Conservation (phyloP, 2,113 vertebrate species). For the Trichomycterus rosablanca region DNA sequence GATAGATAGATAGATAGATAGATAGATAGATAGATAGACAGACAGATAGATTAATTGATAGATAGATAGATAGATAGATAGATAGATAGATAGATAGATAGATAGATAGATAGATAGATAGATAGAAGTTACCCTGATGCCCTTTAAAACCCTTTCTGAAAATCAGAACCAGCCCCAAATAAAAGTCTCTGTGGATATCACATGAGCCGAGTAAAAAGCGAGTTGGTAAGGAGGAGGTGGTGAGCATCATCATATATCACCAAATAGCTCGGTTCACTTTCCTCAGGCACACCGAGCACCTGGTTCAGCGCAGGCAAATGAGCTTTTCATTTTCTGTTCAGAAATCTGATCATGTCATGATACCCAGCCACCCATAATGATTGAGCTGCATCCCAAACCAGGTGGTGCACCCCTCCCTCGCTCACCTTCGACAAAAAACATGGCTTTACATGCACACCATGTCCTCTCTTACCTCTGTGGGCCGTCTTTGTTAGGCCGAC, state of each 20-base stretch:
- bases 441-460: neutral
- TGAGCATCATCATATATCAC: constrained; percentile 53
- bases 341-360: constrained; percentile 46
- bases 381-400: constrained; percentile 49
- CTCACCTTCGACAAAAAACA: neutral
- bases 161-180: constrained; percentile 1
- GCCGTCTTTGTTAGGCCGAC: constrained; percentile 5
- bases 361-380: constrained; percentile 45
- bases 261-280: constrained; percentile 44
- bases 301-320: constrained; percentile 43
- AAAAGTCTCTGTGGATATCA: constrained; percentile 16
- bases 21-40: too few species aligned
- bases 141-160: constrained; percentile 5
- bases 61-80: too few species aligned
- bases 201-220: constrained; percentile 7
- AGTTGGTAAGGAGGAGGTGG: constrained; percentile 47
- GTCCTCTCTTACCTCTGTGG: neutral
- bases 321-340: constrained; percentile 58
- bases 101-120: too few species aligned
- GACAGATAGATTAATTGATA: too few species aligned
- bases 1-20: too few species aligned
- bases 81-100: too few species aligned
- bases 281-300: constrained; percentile 36
- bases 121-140: neutral
- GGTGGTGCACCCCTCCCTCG: constrained; percentile 25